A percentile compares a stretch with the other conserved stretches of the same genome.
These are phyloP conservation scores for Macroramphosus scolopax DNA, from an alignment of 2,797 vertebrate genomes.

Conservation along the genomic window DNA sequence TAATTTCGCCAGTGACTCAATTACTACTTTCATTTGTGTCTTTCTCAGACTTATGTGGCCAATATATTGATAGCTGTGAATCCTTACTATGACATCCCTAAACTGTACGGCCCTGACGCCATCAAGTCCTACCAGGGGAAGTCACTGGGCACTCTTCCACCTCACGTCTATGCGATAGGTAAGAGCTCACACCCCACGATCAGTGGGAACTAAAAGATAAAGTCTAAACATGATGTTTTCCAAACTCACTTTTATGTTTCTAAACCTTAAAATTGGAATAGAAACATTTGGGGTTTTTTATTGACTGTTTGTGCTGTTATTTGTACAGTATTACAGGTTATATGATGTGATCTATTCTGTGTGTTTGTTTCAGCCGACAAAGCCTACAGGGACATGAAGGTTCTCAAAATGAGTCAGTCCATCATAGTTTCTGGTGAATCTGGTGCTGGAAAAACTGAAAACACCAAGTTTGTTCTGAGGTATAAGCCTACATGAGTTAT, in stretches of 20 bases:
- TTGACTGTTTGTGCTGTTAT: too few relatives aligned
- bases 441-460: constrained; percentile 98
- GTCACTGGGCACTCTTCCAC: constrained; percentile 92
- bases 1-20: too few relatives aligned
- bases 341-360: not conserved
- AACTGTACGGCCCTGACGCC: constrained; percentile 87
- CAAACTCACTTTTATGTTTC: too few relatives aligned
- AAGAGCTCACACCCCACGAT: constrained; percentile 35
- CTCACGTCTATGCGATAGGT: constrained; percentile 97
- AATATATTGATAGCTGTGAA: constrained; percentile 99
- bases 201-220: too few relatives aligned
- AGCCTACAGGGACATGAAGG: constrained; percentile 97
- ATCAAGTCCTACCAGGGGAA: constrained; percentile 91
- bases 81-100: constrained; percentile 94
- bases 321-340: not conserved
- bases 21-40: constrained; percentile 24
- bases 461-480: constrained; percentile 99
- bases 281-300: too few relatives aligned
- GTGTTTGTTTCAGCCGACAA: constrained; percentile 86
- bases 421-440: constrained; percentile 99
- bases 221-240: too few relatives aligned
- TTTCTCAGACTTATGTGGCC: constrained; percentile 91
- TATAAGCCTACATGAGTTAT: constrained; percentile 44
- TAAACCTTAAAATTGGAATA: too few relatives aligned
- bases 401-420: constrained; percentile 97